These are phyloP conservation scores for Hyalella azteca DNA, from an alignment of 2,888 invertebrate species.

Conservation along the genomic window DNA sequence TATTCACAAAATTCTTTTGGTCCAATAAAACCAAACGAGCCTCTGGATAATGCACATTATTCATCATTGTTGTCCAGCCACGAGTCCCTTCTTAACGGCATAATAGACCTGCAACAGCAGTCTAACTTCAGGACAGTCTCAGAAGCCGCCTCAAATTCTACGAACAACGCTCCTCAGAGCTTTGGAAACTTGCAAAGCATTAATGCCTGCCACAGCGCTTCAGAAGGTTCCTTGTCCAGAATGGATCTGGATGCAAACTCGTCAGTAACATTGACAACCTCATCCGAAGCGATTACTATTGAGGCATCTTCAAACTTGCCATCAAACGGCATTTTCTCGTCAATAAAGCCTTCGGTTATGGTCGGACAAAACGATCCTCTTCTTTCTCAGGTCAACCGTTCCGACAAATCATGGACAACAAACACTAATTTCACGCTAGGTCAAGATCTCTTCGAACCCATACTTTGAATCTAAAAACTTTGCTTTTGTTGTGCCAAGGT, in stretches of 20 bases:
- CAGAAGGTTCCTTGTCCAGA: background rate
- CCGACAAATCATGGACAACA: background rate
- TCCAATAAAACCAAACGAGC: background rate
- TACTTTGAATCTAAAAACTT: background rate
- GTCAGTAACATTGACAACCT: background rate
- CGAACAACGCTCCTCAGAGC: background rate
- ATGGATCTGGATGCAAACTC: background rate
- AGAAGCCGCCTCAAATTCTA: background rate
- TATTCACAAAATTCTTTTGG: background rate
- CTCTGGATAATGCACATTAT: background rate
- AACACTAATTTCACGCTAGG: background rate
- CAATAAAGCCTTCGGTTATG: background rate
- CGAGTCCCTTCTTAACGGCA: background rate
- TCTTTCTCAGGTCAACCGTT: slow-evolving; percentile 6
- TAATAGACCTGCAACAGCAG: background rate
- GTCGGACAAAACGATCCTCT: slow-evolving; percentile 16
- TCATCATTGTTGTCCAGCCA: background rate
- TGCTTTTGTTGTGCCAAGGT: too few species aligned
- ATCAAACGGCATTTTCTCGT: background rate
- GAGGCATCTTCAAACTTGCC: background rate
- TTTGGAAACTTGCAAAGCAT: background rate
- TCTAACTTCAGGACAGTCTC: background rate
- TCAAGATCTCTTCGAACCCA: background rate
- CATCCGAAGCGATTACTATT: background rate
- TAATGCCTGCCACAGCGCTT: background rate